Base-by-base conservation (phyloP, 2,888 invertebrate genomes). In the Dryocosmus kuriphilus region DNA sequence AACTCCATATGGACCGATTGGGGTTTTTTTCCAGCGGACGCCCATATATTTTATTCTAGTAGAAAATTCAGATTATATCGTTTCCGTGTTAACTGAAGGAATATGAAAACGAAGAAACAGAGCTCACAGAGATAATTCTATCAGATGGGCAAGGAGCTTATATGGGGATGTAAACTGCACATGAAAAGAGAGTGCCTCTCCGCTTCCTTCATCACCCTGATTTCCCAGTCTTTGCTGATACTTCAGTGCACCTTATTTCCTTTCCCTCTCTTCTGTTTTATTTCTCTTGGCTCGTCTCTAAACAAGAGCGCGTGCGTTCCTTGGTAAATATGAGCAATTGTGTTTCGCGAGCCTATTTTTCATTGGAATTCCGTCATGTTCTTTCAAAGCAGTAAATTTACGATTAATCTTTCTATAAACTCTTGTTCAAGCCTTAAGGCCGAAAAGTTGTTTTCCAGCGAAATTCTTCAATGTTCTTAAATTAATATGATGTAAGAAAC, bases 391-490 rank as follows among this genome's bases (percentile, higher is more conserved):
- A 5, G 41, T 51, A 67, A 51, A 67, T 67, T n/a, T 19, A 67
- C 19, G 51, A 24, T 67, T 71, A 71, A 51, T 71, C 32, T 51
- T 51, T 71, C 51, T 71, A 71, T 51, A 71, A 71, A 51, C 27
- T 71, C 51, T 27, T 30, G 14, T 51, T 32, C n/a, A n/a, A 71
- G 51, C n/a, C 19, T 1, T 41, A 19, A 27, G 11, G 9, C 30
- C 14, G 8, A 51, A 19, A 27, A 51, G 27, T 46, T 51, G n/a
- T 71, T 71, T 51, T 51, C 51, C 51, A 51, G 71, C 9, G 19
- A 51, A 71, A 51, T 71, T 51, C 51, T n/a, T 30, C 11, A 71
- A 30, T 24, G n/a, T n/a, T 27, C 71, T 30, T 71, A 30, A 71
- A 51, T 65, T 24, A 65, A 41, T 41, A 38, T 46, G 51, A 24